These are phyloP conservation scores for Caenorhabditis drosophilae DNA, from an alignment of 2,888 invertebrate genomes.

Conservation along the genomic window DNA sequence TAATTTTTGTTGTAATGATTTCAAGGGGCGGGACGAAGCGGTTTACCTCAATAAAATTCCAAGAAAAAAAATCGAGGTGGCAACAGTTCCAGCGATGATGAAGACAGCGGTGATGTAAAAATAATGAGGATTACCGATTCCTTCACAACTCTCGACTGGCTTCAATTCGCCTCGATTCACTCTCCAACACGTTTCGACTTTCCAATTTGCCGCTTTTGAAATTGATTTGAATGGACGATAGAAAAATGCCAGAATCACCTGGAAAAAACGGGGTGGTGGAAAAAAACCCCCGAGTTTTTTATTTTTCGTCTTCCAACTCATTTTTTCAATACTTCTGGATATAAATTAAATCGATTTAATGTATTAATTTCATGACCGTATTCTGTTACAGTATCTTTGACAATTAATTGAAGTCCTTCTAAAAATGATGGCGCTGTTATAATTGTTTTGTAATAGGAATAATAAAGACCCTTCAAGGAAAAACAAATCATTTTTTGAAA, in stretches of 20 bases:
- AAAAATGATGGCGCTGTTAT: conserved; percentile 76
- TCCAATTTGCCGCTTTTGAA: conserved; percentile 70
- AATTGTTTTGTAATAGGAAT: conserved; percentile 84
- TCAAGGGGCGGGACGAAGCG: too few species aligned
- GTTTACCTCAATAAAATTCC: conserved; percentile 65
- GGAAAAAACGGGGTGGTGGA: conserved; percentile 7
- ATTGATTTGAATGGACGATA: conserved; percentile 73
- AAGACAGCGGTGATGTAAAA: conserved; percentile 84
- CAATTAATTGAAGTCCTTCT: conserved; percentile 75
- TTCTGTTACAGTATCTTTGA: conserved; percentile 81
- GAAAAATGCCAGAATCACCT: conserved; percentile 73
- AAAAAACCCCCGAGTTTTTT: background rate
- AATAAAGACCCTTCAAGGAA: conserved; percentile 80
- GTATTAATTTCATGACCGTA: conserved; percentile 83
- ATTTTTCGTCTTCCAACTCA: background rate
- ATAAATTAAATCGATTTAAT: conserved; percentile 81
- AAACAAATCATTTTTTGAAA: background rate
- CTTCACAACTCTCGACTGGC: conserved; percentile 80
- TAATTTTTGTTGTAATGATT: conserved; percentile 42
- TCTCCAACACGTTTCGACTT: conserved; percentile 72
- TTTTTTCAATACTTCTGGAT: conserved; percentile 79
- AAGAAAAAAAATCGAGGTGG: conserved; percentile 77
- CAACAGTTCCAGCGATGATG: conserved; percentile 79
- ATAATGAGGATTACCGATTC: conserved; percentile 80
- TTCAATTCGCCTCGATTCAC: conserved; percentile 76